Base-by-base conservation (phyloP, 2,888 invertebrate species). In the Saturnia pavonia region DNA sequence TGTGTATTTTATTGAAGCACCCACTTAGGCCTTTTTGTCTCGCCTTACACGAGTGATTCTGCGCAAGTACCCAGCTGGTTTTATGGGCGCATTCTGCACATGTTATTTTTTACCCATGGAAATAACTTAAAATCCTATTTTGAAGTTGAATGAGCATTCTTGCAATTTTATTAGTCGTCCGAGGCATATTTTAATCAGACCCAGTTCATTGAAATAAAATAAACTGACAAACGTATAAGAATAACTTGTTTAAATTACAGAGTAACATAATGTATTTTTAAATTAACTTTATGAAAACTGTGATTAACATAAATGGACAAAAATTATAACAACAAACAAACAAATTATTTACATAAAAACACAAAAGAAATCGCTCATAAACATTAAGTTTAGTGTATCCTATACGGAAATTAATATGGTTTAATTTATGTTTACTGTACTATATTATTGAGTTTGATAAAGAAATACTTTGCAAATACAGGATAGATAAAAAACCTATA, bases 1-100 rank as follows among this genome's bases (percentile, higher is more conserved):
- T 83, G 86, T 87, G 89, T 89, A 88, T 86, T 90, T 90, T 89
- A 89, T 89, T 86, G 85, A 86, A 84, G 85, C 87, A 84, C 86
- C 86, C 83, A 88, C 86, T 85, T 89, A 85, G 79, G 77, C 77
- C 73, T 80, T 89, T 90, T 89, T 90, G 77, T 78, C 25, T 42
- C 72, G 73, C 72, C 79, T 80, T 80, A 79, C 81, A 78, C 77
- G 74, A 78, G 81, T 77, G 82, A 81, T 80, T 78, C 78, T 75
- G 82, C 79, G 81, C 81, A 82, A 77, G 77, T 77, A 78, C 78
- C 80, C 74, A 74, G 81, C 81, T 77, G 77, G 82, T 84, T 85
- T 82, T 80, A 76, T 71, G 77, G 78, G 79, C 81, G 79, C 82
- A 82, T 78, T 79, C 57, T 27, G 14, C 57, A 60, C 57, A 60